phyloP scores from a whole-genome alignment of 2,888 invertebrate genomes.

The Callosobruchus maculatus region DNA sequence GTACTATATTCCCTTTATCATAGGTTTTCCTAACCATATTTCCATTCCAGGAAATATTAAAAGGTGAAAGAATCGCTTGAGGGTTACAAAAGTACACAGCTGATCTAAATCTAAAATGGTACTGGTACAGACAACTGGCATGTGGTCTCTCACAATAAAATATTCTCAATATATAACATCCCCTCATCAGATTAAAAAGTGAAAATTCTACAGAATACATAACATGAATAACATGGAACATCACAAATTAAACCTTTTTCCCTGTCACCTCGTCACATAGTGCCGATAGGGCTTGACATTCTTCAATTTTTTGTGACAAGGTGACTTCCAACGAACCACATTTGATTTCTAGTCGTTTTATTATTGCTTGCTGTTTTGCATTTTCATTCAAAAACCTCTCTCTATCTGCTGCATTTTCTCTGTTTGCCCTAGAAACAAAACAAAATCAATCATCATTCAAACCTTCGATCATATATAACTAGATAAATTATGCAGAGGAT shows the following conservation, averaged over 20 bases:
- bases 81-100: too few species aligned
- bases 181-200: not conserved
- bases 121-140: too few species aligned
- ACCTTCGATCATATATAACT: too few species aligned
- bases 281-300: slow-evolving; percentile 85
- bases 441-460: not conserved
- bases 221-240: not conserved
- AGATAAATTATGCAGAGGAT: too few species aligned
- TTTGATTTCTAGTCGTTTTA: slow-evolving; percentile 86
- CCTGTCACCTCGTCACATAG: slow-evolving; percentile 90
- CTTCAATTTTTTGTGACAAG: slow-evolving; percentile 84
- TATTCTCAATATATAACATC: not conserved
- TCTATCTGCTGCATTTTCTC: slow-evolving; percentile 74
- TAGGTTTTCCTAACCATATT: too few species aligned
- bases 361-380: slow-evolving; percentile 79
- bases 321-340: slow-evolving; percentile 80
- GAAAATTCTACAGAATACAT: not conserved
- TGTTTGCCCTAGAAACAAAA: slow-evolving; percentile 65
- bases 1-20: too few species aligned
- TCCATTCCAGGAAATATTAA: too few species aligned
- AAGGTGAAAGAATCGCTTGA: too few species aligned
- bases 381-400: slow-evolving; percentile 76
- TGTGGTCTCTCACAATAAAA: not conserved
- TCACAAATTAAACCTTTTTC: slow-evolving; percentile 34
- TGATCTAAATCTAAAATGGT: too few species aligned